Percentiles rank a stretch among this genome's conserved stretches.
Evolutionary conservation across 2,888 invertebrate species (phyloP).

Genomic region (Sicus ferrugineus): DNA sequence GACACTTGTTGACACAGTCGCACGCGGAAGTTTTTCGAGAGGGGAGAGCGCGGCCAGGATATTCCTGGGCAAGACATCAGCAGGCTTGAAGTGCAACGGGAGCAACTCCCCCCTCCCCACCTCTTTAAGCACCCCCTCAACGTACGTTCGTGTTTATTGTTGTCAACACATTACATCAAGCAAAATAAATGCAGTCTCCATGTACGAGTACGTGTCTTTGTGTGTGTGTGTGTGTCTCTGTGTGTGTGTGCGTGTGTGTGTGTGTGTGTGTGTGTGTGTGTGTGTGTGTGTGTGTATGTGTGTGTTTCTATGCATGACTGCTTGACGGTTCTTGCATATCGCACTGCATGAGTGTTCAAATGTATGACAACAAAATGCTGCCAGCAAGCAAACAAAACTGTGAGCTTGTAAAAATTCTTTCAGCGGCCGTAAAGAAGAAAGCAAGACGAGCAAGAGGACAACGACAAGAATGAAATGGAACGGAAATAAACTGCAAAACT

Average conservation of each 20-base stretch:
- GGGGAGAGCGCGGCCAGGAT: no score
- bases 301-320: not conserved
- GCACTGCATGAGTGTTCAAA: not conserved
- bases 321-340: not conserved
- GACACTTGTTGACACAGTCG: not conserved
- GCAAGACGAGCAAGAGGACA: not conserved
- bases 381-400: not conserved
- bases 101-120: not conserved
- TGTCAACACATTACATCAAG: not conserved
- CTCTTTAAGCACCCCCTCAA: not conserved
- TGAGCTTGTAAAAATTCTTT: constrained; percentile 6
- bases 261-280: constrained; percentile 1
- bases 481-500: not conserved
- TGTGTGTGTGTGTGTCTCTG: no score
- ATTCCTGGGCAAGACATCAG: no score
- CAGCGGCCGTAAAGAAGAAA: not conserved
- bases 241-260: not conserved
- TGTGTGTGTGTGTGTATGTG: not conserved
- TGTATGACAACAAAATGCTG: constrained; percentile 24
- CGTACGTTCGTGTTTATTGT: not conserved
- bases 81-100: not conserved
- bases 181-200: no score
- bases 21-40: no score
- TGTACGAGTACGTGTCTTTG: no score
- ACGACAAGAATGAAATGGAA: not conserved